Base-by-base conservation (phyloP, 2,797 vertebrate genomes). In the Myotis vivesi region DNA sequence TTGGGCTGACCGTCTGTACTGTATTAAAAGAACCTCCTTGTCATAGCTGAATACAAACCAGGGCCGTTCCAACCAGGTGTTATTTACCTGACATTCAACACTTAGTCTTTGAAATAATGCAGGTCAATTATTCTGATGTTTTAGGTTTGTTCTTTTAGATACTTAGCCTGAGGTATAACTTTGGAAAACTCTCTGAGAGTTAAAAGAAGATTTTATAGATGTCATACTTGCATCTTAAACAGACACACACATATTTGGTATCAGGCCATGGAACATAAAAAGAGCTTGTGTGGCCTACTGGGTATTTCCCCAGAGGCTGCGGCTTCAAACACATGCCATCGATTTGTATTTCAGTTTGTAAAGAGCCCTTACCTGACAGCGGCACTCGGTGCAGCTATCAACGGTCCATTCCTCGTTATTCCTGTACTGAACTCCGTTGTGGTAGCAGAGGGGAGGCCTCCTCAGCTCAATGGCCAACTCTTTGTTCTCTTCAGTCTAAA, bases 321-420 rank as follows among this genome's bases (percentile, higher is more conserved):
- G 51, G 85, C 49, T 82, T 87, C 62, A 69, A 28, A 73, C 46
- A 44, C 6, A 23, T 4, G 71, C 38, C 12, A 25, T 11, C 5
- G 12, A 4, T 11, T 36, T 51, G 36, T n/a, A 6, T 20, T 46
- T 64, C 15, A 53, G 91, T 5, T 4, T 13, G 20, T 17, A 33
- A 88, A 33, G 82, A 89, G 76, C 95, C 66, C 95, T 97, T 97
- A 99, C 99, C 99, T 99, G 99, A 96, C 99, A 99, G 96, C 99
- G 99, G 97, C 99, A 99, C 97, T 99, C 99, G 0, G 99, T 99
- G 97, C 99, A 99, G 98, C 98, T 99, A 41, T 99, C 99, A 88
- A 99, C 99, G 0, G 99, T 99, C 99, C 99, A 99, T 79, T 99
- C 99, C 0, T 99, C 99, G 16, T 98, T 98, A 94, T 99, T 99